Evolutionary conservation across 2,797 vertebrate species (phyloP), one percentile per base, ranked within the genome.

Genomic region (Huso huso): DNA sequence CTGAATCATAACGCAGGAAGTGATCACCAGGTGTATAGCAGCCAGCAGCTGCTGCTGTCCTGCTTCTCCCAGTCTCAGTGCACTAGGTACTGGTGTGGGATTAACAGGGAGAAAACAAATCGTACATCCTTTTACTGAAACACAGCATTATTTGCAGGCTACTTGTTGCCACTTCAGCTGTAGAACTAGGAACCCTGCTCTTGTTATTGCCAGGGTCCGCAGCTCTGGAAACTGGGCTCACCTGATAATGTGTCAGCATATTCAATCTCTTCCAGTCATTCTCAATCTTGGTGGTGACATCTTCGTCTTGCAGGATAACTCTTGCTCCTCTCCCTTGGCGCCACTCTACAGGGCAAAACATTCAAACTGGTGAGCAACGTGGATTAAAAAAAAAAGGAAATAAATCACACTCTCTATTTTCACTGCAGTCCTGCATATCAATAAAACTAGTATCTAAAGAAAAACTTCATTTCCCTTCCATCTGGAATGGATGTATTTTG

Each of bases 231-330:
- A 13, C 18, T 62, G 63, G 10, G 8, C 51, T 69, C 61, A 91
- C 90, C 90, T 91, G 90, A 72, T 92, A 92, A 66, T 99, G 96
- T 51, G 84, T 89, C 75, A 98, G 76, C 0, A 95, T 94, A 81
- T 99, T 99, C 71, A 98, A 90, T 73, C 96, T 92, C 86, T 99
- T 99, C 96, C 96, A 99, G 88, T 99, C 96, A 0, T 91, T 91
- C 75, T 99, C 96, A 6, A 99, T 97, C 85, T 98, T 99, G 11
- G 96, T 99, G 71, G 95, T 95, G 81, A 94, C 82, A 73, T 99
- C 96, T 75, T 99, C 96, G 4, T 99, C 96, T 78, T 96, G 94
- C 10, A 99, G 89, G 74, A 99, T 96, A 83, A 92, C 93, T 18
- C 96, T 89, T 0, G 93, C 91, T 53, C 93, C 95, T 0, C 93